phyloP scores from a whole-genome alignment of 2,888 invertebrate species.

The Macroteleia sp. region DNA sequence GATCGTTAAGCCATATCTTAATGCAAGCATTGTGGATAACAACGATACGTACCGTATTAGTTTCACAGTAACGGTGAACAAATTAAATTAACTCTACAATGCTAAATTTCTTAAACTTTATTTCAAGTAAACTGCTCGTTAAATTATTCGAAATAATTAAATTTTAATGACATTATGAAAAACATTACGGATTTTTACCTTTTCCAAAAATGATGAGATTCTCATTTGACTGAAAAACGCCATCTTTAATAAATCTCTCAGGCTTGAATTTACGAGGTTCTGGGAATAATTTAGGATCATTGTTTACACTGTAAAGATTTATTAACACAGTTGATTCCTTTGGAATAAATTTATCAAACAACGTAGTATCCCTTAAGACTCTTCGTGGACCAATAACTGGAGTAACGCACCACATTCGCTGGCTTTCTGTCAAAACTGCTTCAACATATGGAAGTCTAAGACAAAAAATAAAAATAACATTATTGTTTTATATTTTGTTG shows the following conservation, averaged over 20 bases:
- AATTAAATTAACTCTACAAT: no score
- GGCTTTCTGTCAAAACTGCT: slow-evolving; percentile 84
- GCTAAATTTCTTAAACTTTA: no score
- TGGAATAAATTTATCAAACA: slow-evolving; percentile 86
- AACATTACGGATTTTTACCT: slow-evolving; percentile 74
- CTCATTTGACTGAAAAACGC: slow-evolving; percentile 71
- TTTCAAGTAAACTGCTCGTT: no score
- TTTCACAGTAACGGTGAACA: no score
- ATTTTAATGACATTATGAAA: background rate
- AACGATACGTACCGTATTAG: no score
- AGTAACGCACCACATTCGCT: slow-evolving; percentile 82
- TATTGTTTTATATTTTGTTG: no score
- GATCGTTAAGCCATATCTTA: no score
- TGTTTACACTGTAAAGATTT: slow-evolving; percentile 85
- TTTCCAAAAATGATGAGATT: slow-evolving; percentile 82
- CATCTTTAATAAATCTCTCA: slow-evolving; percentile 86
- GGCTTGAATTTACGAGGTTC: slow-evolving; percentile 88
- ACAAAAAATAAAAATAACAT: no score
- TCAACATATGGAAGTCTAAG: slow-evolving; percentile 84
- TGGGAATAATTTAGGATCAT: slow-evolving; percentile 86
- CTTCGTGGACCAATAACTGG: slow-evolving; percentile 85
- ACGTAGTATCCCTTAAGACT: slow-evolving; percentile 85
- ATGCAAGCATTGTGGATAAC: no score
- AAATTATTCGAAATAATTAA: slow-evolving; percentile 2
- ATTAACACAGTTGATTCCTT: slow-evolving; percentile 85